Conservation (phyloP, 2,888 invertebrate genomes). For the Sminthurides aquaticus region DNA sequence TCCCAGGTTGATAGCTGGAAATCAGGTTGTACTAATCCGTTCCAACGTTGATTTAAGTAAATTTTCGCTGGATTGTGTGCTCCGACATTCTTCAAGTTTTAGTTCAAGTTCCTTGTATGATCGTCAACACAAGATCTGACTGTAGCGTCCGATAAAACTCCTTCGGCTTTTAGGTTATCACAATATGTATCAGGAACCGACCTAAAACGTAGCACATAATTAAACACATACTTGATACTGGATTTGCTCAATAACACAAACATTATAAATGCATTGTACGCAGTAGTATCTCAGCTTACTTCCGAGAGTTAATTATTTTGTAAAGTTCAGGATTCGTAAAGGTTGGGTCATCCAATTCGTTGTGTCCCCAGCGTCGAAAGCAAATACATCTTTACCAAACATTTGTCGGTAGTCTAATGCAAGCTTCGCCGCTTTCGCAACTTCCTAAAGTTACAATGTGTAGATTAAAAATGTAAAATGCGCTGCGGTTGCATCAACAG, state of each 20-base stretch:
- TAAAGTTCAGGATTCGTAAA: conserved; percentile 93
- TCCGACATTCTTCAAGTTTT: conserved; percentile 58
- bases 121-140: conserved; percentile 54
- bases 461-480: not conserved
- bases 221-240: too few relatives aligned
- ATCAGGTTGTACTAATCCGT: conserved; percentile 62
- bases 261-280: not conserved
- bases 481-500: not conserved
- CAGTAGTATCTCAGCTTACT: conserved; percentile 49
- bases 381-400: conserved; percentile 92
- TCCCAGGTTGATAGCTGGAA: conserved; percentile 76
- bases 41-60: conserved; percentile 73
- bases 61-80: conserved; percentile 59
- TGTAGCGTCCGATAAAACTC: conserved; percentile 57
- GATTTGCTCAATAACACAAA: not conserved
- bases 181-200: conserved; percentile 78
- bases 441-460: conserved; percentile 60
- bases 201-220: conserved; percentile 47
- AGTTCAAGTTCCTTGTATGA: conserved; percentile 61
- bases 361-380: conserved; percentile 90
- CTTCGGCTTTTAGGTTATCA: conserved; percentile 56
- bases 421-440: conserved; percentile 70
- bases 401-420: conserved; percentile 81
- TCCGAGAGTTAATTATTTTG: conserved; percentile 60
- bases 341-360: conserved; percentile 94